These are phyloP conservation scores for Epinephelus malabaricus DNA, from an alignment of 2,797 vertebrate genomes.

Conservation along the genomic window DNA sequence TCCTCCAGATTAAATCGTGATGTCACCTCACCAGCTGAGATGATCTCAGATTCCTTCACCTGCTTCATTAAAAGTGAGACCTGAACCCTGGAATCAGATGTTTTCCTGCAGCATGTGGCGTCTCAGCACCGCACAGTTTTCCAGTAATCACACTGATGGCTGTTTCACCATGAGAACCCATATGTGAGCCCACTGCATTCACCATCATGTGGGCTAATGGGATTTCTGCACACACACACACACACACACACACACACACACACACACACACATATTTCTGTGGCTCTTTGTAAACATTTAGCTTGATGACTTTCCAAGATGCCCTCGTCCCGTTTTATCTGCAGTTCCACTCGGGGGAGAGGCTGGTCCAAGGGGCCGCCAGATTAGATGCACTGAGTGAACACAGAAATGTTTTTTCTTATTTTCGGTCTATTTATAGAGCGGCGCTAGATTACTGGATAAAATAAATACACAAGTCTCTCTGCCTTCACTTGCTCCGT, in stretches of 20 bases:
- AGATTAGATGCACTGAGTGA: conserved; percentile 70
- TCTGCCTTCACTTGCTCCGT: conserved; percentile 15
- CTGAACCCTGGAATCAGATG: background rate
- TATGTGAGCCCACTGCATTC: conserved; percentile 2
- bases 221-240: conserved; percentile 41
- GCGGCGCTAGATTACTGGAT: conserved; percentile 62
- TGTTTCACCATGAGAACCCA: conserved; percentile 11
- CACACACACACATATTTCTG: conserved; percentile 64
- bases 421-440: conserved; percentile 70
- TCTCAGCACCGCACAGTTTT: background rate
- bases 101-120: background rate
- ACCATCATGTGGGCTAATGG: conserved; percentile 59
- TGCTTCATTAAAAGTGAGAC: background rate
- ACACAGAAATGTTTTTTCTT: conserved; percentile 62
- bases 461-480: conserved; percentile 23
- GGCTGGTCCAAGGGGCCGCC: background rate
- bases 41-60: too few species aligned
- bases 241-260: conserved; percentile 51
- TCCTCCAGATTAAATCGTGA: too few species aligned
- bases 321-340: conserved; percentile 77
- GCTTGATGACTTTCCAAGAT: conserved; percentile 82
- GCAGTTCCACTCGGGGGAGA: conserved; percentile 49
- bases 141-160: conserved; percentile 26
- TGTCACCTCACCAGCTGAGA: too few species aligned
- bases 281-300: conserved; percentile 82